Percentiles rank a stretch among this genome's conserved stretches.
These are phyloP conservation scores for Squalus acanthias DNA, from an alignment of 2,797 vertebrate species.

Conservation along the genomic window DNA sequence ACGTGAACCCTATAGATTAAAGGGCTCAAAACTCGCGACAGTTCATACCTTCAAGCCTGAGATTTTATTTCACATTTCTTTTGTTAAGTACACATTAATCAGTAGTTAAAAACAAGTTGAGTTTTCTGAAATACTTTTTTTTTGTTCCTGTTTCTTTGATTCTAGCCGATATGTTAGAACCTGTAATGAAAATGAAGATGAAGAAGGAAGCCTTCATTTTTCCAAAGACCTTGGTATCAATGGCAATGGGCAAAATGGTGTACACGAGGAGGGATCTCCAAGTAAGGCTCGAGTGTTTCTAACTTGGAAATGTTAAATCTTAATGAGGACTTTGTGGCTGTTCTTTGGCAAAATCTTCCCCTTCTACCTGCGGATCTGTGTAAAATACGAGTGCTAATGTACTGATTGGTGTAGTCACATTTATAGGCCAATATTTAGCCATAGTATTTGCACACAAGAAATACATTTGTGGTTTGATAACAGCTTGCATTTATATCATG, in stretches of 20 bases:
- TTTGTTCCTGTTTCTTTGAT: constrained; percentile 43
- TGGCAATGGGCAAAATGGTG: constrained; percentile 85
- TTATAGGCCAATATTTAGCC: not conserved
- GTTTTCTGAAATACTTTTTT: not conserved
- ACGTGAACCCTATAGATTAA: not conserved
- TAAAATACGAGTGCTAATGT: not conserved
- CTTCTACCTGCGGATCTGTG: not conserved
- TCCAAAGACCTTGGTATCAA: constrained; percentile 84
- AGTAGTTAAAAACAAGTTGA: not conserved
- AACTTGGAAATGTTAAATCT: constrained; percentile 21
- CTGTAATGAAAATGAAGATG: constrained; percentile 71
- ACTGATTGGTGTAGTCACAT: not conserved
- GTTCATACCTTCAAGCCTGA: not conserved
- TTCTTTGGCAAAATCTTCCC: not conserved
- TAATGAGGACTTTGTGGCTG: not conserved
- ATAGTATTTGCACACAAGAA: not conserved
- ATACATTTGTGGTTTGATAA: not conserved
- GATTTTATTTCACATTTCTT: not conserved
- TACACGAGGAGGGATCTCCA: constrained; percentile 89
- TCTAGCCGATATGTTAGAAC: constrained; percentile 83
- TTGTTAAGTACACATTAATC: not conserved
- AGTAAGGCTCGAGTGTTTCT: constrained; percentile 66
- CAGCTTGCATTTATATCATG: not conserved
- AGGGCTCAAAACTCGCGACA: not conserved
- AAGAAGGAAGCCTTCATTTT: constrained; percentile 70